Percentiles rank a stretch among this genome's conserved stretches.
Conservation (phyloP, 2,113 vertebrate species). For the Ibidorhyncha struthersii region DNA sequence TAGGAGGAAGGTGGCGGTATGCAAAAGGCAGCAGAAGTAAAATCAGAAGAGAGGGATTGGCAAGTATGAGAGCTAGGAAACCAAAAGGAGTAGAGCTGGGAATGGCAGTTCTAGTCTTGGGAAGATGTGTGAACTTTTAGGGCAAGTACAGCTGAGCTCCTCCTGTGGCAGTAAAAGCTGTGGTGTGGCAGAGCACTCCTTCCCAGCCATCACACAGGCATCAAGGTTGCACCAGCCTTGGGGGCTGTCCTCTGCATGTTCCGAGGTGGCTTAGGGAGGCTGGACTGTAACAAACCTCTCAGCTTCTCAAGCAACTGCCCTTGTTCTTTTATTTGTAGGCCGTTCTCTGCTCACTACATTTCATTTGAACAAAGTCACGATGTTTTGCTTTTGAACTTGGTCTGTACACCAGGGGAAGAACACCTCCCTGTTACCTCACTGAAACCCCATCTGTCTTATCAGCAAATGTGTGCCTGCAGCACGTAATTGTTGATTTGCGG, state of each 20-base stretch:
- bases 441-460: not conserved
- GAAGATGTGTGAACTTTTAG: not conserved
- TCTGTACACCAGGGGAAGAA: not conserved
- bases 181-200: not conserved
- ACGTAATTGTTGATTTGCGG: not conserved
- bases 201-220: not conserved
- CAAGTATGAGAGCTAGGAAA: not conserved
- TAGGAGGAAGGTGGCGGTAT: not conserved
- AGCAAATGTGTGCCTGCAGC: not conserved
- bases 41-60: not conserved
- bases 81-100: not conserved
- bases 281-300: not conserved
- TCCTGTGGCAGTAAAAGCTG: not conserved
- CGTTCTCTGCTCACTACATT: not conserved
- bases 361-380: not conserved
- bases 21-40: not conserved
- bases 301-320: not conserved
- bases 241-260: rapidly evolving
- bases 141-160: not conserved
- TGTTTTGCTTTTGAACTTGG: not conserved
- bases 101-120: not conserved
- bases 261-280: not conserved
- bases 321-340: not conserved
- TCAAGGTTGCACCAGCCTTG: not conserved
- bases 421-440: not conserved